These are phyloP conservation scores for Polyergus mexicanus DNA, from an alignment of 1,140 invertebrate genomes.

Conservation along the genomic window DNA sequence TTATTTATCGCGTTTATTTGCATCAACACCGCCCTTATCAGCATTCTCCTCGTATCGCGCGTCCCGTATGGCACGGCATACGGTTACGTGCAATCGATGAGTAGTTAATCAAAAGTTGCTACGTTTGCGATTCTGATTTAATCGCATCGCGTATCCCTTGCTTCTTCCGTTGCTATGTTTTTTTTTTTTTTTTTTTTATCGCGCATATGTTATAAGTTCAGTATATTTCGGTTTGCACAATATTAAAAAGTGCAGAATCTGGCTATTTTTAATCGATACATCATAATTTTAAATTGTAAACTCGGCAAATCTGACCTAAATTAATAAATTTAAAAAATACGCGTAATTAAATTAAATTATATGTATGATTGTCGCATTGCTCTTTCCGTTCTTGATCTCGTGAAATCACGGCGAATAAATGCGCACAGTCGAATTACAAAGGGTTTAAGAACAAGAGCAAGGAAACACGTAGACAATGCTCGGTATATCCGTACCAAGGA, in stretches of 20 bases:
- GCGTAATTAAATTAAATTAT: neutral
- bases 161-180: neutral
- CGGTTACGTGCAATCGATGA: slow-evolving; percentile 35
- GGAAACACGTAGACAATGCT: slow-evolving; percentile 73
- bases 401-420: neutral
- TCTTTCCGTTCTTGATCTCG: neutral
- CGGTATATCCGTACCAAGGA: slow-evolving; percentile 64
- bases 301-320: neutral
- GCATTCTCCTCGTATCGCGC: slow-evolving; percentile 35
- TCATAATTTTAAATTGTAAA: neutral
- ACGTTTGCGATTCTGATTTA: slow-evolving; percentile 12
- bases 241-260: neutral
- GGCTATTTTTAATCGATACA: neutral
- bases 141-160: neutral
- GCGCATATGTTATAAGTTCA: neutral
- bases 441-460: slow-evolving; percentile 36
- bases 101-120: slow-evolving; percentile 37
- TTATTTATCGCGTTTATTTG: slow-evolving; percentile 53
- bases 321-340: neutral
- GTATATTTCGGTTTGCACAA: neutral
- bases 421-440: slow-evolving; percentile 49
- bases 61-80: neutral
- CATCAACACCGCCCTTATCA: slow-evolving; percentile 21
- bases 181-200: neutral
- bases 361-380: neutral